A percentile compares a stretch with the other conserved stretches of the same genome.
Evolutionary conservation across 2,797 vertebrate species (phyloP).

Genomic region (Falco naumanni): DNA sequence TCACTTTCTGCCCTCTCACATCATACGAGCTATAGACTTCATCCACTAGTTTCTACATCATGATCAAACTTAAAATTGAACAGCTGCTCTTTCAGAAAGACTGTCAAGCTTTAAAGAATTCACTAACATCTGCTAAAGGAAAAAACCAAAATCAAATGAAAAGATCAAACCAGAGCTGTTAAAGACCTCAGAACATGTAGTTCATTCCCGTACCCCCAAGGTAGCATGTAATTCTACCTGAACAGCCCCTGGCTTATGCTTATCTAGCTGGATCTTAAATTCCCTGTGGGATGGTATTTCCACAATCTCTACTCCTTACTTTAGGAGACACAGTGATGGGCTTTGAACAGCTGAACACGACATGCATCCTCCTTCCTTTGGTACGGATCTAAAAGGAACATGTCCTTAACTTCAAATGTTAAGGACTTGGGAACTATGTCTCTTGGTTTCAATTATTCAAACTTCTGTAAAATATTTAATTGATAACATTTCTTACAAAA

Average conservation of each 20-base stretch:
- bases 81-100: neutral
- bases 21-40: neutral
- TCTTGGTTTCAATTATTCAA: slow-evolving; percentile 14
- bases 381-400: neutral
- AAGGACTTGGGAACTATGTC: neutral
- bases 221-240: neutral
- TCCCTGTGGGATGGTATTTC: neutral
- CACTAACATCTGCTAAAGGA: accelerated
- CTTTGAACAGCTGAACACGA: neutral
- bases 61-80: neutral
- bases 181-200: neutral
- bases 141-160: neutral
- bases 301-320: neutral
- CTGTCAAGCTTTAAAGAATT: neutral
- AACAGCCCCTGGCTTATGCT: neutral
- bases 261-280: neutral
- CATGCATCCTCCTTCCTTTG: neutral
- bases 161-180: neutral
- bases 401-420: neutral
- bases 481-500: neutral
- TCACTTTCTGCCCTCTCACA: neutral
- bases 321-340: neutral
- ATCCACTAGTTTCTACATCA: neutral
- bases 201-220: neutral
- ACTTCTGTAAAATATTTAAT: neutral